Percentiles rank a stretch among this genome's conserved stretches.
Conservation (phyloP, 2,113 vertebrate genomes). For the Melozone crissalis region DNA sequence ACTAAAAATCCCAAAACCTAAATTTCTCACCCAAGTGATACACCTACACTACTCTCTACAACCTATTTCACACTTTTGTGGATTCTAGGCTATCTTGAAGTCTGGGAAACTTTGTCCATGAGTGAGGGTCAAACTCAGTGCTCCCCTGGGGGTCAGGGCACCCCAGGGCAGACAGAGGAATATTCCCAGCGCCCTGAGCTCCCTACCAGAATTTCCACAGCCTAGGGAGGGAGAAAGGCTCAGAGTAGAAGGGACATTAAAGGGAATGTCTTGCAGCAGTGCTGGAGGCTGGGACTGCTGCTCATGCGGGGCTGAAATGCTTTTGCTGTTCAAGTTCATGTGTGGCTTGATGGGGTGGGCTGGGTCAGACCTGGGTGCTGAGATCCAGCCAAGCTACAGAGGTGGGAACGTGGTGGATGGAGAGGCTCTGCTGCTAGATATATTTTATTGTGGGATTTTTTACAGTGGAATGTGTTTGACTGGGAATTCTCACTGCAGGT, state of each 20-base stretch:
- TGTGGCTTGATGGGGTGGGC: not conserved
- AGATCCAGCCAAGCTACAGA: not conserved
- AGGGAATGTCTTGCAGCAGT: not conserved
- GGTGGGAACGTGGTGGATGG: not conserved
- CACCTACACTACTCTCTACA: too few species aligned
- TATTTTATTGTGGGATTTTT: not conserved
- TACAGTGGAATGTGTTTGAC: not conserved
- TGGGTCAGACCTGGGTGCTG: not conserved
- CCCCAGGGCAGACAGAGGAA: too few species aligned
- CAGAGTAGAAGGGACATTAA: not conserved
- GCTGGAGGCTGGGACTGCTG: not conserved
- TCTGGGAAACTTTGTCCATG: too few species aligned
- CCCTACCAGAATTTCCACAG: not conserved
- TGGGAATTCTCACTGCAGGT: fast-evolving
- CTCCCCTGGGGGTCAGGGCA: too few species aligned
- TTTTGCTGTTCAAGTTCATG: not conserved
- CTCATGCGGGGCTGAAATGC: not conserved
- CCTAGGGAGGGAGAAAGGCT: not conserved
- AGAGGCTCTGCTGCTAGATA: not conserved
- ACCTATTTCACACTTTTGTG: too few species aligned
- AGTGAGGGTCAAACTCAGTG: too few species aligned
- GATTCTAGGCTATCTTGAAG: too few species aligned
- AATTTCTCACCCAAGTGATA: too few species aligned
- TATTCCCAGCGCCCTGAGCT: too few species aligned
- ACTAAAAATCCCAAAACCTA: too few species aligned